Conservation (phyloP, 2,113 vertebrate genomes). For the Amia ocellicauda region DNA sequence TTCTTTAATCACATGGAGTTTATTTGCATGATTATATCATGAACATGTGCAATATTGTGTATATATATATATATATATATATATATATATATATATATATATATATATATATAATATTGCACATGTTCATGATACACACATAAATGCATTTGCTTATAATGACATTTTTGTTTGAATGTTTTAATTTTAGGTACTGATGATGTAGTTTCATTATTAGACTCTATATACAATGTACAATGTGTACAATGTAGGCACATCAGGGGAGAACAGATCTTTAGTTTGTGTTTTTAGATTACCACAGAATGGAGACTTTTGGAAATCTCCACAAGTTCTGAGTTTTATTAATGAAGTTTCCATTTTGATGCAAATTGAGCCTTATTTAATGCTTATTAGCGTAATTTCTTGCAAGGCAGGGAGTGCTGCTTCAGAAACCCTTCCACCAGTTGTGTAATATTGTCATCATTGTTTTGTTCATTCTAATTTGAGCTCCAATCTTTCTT, state of each 20-base stretch:
- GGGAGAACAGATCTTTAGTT: constrained; percentile 6
- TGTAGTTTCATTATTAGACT: no score
- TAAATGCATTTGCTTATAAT: no score
- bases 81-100: no score
- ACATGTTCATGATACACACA: no score
- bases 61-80: no score
- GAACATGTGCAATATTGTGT: no score
- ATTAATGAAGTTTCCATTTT: constrained; percentile 21
- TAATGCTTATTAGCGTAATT: constrained; percentile 34
- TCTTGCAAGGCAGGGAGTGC: constrained; percentile 20
- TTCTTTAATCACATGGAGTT: no score
- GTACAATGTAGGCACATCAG: constrained; percentile 11
- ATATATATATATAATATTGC: no score
- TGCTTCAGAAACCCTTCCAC: constrained; percentile 22
- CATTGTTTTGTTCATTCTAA: not conserved
- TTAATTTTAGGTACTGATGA: no score
- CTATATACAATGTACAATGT: no score
- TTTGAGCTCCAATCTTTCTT: not conserved
- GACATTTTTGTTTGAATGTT: no score
- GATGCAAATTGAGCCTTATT: constrained; percentile 32
- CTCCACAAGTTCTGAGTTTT: constrained; percentile 16
- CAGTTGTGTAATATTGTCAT: constrained; percentile 14
- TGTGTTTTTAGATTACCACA: constrained; percentile 15
- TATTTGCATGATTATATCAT: no score
- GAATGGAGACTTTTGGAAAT: not conserved